Percentiles rank a stretch among this genome's conserved stretches.
Evolutionary conservation across 2,113 vertebrate genomes (phyloP).

Genomic region (Ginglymostoma cirratum): DNA sequence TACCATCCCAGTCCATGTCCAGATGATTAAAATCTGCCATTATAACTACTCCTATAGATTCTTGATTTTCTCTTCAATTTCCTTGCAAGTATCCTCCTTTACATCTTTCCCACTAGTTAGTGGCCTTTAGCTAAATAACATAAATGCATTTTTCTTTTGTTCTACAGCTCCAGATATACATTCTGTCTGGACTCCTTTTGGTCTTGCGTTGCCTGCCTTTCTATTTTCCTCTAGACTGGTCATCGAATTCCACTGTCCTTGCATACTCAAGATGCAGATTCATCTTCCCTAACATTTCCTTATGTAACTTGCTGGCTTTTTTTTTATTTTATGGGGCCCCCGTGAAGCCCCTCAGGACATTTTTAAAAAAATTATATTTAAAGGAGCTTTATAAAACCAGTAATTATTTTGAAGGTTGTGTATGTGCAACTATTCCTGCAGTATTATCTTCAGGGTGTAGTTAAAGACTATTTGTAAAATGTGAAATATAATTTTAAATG

Average conservation of each 20-base stretch:
- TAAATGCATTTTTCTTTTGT: background rate
- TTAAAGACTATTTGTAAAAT: background rate
- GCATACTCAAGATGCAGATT: background rate
- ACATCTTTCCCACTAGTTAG: background rate
- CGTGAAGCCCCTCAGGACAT: background rate
- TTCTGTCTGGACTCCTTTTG: background rate
- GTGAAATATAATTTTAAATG: background rate
- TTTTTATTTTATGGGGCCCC: background rate
- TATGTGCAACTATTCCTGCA: background rate
- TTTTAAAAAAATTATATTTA: background rate
- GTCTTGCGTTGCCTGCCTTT: background rate
- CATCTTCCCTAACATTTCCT: background rate
- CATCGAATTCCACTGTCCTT: background rate
- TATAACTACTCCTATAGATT: background rate
- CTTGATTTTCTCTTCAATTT: background rate
- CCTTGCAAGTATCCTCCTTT: background rate
- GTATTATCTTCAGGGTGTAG: constrained; percentile 29
- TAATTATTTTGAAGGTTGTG: background rate
- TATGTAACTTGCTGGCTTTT: background rate
- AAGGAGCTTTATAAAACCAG: background rate
- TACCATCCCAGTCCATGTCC: too few species aligned
- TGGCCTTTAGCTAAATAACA: background rate
- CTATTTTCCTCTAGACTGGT: background rate
- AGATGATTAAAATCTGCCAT: background rate
- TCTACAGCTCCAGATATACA: too few species aligned